Conservation (phyloP, 1,140 invertebrate genomes). For the Zeugodacus cucurbitae region DNA sequence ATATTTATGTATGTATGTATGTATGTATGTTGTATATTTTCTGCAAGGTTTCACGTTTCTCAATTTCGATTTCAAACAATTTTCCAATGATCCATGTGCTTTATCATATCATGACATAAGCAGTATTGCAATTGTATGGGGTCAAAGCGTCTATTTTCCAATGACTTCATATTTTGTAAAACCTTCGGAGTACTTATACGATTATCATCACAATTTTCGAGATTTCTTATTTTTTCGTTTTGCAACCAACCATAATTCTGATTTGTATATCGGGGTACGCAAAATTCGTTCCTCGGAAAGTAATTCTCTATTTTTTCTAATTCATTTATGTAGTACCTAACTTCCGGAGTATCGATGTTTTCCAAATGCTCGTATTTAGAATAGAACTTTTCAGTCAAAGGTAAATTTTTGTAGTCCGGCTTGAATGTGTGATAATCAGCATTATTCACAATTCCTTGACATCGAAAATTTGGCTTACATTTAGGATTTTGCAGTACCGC, state of each 20-base stretch:
- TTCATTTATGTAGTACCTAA: not conserved
- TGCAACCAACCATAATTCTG: slow-evolving; percentile 41
- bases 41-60: too few relatives aligned
- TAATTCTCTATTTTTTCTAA: not conserved
- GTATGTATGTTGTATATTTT: too few relatives aligned
- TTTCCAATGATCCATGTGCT: slow-evolving; percentile 34
- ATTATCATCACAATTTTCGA: slow-evolving; percentile 20
- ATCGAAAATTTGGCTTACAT: slow-evolving; percentile 18
- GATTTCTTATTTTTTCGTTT: not conserved
- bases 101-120: not conserved
- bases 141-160: not conserved
- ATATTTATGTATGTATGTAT: too few relatives aligned
- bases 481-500: not conserved
- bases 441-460: not conserved
- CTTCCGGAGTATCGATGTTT: not conserved
- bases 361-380: slow-evolving; percentile 26
- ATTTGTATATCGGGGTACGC: slow-evolving; percentile 29
- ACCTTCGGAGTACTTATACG: not conserved
- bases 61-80: slow-evolving; percentile 3
- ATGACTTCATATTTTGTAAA: not conserved
- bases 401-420: not conserved
- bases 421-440: not conserved
- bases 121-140: slow-evolving; percentile 6
- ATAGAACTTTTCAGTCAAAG: slow-evolving; percentile 23
- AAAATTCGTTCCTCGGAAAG: not conserved